Evolutionary conservation across 92 coral and sea anemone species (phyloP).

Genomic region (Montipora capitata): DNA sequence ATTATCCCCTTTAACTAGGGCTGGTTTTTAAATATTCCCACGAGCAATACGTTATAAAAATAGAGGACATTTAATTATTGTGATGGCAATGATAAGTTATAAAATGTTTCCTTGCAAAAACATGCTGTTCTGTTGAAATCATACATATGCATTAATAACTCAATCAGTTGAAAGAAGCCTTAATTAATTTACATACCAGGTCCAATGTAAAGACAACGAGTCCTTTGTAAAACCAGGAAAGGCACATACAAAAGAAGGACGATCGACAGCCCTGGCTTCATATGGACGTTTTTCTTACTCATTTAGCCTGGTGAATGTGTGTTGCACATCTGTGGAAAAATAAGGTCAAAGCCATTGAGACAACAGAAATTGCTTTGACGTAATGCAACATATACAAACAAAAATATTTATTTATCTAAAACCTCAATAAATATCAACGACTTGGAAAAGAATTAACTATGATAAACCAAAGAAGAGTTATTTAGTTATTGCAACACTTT

Average conservation of each 20-base stretch:
- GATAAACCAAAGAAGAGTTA: too few species aligned
- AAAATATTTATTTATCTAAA: conserved; percentile 1
- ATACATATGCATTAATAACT: not conserved
- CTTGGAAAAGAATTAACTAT: not conserved
- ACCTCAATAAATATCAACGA: not conserved
- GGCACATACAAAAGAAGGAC: not conserved
- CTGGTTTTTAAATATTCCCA: too few species aligned
- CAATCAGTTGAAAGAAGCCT: not conserved
- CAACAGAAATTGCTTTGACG: not conserved
- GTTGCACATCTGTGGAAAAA: conserved; percentile 1
- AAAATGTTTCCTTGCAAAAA: too few species aligned
- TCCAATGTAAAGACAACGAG: conserved; percentile 30
- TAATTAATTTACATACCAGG: conserved; percentile 20
- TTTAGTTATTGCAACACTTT: too few species aligned
- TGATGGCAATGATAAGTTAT: too few species aligned
- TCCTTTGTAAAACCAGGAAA: not conserved
- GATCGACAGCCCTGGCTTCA: conserved; percentile 2
- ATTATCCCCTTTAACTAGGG: too few species aligned
- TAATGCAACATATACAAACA: not conserved
- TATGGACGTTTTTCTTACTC: not conserved
- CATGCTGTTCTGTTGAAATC: not conserved
- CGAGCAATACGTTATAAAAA: too few species aligned
- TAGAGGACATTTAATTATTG: too few species aligned
- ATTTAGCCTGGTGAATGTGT: not conserved
- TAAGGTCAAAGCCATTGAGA: not conserved